phyloP scores from a whole-genome alignment of 2,888 invertebrate genomes.

The Tuberolachnus salignus region DNA sequence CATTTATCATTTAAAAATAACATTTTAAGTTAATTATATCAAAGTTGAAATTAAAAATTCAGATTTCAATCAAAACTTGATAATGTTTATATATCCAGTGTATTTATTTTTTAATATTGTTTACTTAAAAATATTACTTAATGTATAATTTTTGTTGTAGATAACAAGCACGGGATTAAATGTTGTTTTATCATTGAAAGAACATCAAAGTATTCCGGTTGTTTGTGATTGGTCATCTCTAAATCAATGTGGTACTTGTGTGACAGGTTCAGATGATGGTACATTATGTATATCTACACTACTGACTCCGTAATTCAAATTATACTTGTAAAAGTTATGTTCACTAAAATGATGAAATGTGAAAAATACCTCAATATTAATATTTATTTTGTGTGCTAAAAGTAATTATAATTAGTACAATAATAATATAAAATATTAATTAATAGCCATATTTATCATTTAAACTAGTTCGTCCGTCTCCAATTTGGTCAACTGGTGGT shows the following conservation, averaged over 20 bases:
- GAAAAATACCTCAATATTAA: background rate
- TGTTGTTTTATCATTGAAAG: slow-evolving; percentile 65
- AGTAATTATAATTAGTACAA: slow-evolving; percentile 6
- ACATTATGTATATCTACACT: slow-evolving; percentile 68
- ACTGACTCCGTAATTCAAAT: slow-evolving; percentile 63
- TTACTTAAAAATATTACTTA: too few relatives aligned
- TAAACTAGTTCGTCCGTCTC: slow-evolving; percentile 77
- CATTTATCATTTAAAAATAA: too few relatives aligned
- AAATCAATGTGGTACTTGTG: slow-evolving; percentile 68
- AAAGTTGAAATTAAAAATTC: too few relatives aligned
- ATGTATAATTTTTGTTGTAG: slow-evolving; percentile 59
- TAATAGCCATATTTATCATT: slow-evolving; percentile 82
- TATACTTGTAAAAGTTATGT: background rate
- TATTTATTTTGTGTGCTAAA: background rate
- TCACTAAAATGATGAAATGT: background rate
- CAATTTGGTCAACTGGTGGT: slow-evolving; percentile 76
- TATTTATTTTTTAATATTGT: too few relatives aligned
- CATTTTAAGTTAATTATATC: too few relatives aligned
- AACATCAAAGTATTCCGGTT: slow-evolving; percentile 65
- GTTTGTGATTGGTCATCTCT: slow-evolving; percentile 70
- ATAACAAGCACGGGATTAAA: slow-evolving; percentile 62
- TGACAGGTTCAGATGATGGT: slow-evolving; percentile 69
- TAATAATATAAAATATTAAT: slow-evolving; percentile 32
- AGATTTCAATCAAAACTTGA: too few relatives aligned
- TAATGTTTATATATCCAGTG: too few relatives aligned